phyloP scores from a whole-genome alignment of 2,797 vertebrate species.

The Falco berigora region DNA sequence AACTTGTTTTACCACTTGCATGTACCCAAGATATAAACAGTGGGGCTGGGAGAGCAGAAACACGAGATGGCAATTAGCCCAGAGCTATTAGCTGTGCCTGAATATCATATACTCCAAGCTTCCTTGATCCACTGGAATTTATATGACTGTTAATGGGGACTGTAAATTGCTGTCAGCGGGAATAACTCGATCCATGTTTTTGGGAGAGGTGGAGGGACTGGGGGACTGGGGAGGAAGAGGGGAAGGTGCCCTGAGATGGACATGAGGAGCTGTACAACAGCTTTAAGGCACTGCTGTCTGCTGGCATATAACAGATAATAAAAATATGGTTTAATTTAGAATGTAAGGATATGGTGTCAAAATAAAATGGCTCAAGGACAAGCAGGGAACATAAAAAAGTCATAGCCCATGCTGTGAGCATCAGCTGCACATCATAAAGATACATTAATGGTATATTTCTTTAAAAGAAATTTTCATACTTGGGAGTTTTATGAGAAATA shows the following conservation, averaged over 20 bases:
- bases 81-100: conserved; percentile 62
- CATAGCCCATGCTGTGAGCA: conserved; percentile 21
- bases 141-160: conserved; percentile 71
- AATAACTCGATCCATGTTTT: conserved; percentile 25
- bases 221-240: not conserved
- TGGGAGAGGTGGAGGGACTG: not conserved
- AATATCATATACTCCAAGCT: conserved; percentile 44
- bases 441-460: conserved; percentile 59
- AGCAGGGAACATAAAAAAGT: conserved; percentile 53
- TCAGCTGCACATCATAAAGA: conserved; percentile 74
- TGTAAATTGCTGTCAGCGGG: conserved; percentile 78
- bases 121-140: conserved; percentile 68
- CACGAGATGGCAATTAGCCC: conserved; percentile 63
- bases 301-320: conserved; percentile 58
- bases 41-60: conserved; percentile 17
- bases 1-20: conserved; percentile 40
- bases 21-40: conserved; percentile 42
- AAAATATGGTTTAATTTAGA: conserved; percentile 43
- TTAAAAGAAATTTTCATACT: conserved; percentile 61
- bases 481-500: conserved; percentile 60
- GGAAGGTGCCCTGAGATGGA: conserved; percentile 1
- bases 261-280: not conserved
- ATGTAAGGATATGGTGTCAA: not conserved
- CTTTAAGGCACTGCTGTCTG: conserved; percentile 32
- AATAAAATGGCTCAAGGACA: conserved; percentile 51